Base-by-base conservation (phyloP, 1,140 invertebrate species). In the Trichonephila clavipes region DNA sequence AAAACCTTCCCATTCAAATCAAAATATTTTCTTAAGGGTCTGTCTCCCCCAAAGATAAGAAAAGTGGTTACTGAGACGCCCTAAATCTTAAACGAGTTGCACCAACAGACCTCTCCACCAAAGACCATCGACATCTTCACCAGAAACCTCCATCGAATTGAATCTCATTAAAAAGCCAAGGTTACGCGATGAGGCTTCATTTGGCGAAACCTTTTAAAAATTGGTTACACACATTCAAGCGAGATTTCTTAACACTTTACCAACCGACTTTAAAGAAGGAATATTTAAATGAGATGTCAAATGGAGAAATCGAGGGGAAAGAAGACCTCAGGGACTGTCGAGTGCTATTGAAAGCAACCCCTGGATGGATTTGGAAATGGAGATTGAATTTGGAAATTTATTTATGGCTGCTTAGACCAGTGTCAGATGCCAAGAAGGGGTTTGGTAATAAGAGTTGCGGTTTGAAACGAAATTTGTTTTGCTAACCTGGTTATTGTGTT, bases 201-300 rank as follows among this genome's bases (percentile, higher is more conserved):
- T 34, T 77, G 69, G 28, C 24, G 69, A 77, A 77, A 34, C 28
- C 69, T 40, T 77, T 77, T 77, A 77, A 77, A 77, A 77, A 77
- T 34, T 16, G 28, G 69, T 77, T 77, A 34, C 69, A 51, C 51
- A 51, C 51, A 77, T 77, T 18, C 28, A 34, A 3, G 69, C 1
- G 28, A 34, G 69, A 18, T 34, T 77, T 40, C 69, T 34, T 77
- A 77, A 77, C 69, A 77, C 24, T 77, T 72, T n/a, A 21, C 28
- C 24, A 14, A 28, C 69, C 12, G 28, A 34, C 69, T 34, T 77
- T 34, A 14, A 16, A 6, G 10, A 77, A 34, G 69, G 28, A 16
- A 24, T 28, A 40, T 77, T 77, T 77, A 77, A 77, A 77, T 34
- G 69, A 77, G 69, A 77, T 77, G 69, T 77, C 69, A 77, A 77